phyloP scores from a whole-genome alignment of 1,140 invertebrate genomes.

The Zaprionus nigranus region DNA sequence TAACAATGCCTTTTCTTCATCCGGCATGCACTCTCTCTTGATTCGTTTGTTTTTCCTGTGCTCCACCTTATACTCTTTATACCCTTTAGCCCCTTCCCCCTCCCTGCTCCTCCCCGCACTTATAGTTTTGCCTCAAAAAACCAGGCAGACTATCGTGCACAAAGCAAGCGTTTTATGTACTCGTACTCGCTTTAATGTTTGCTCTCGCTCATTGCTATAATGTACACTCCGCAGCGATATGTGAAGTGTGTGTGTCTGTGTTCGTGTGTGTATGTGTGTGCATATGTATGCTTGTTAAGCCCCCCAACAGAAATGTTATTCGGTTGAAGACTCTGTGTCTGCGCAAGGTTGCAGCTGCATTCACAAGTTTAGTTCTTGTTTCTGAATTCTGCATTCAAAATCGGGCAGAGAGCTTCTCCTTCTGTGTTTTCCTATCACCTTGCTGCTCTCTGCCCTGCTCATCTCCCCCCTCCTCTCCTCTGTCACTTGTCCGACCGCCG shows the following conservation, averaged over 20 bases:
- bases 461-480: neutral
- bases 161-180: constrained; percentile 77
- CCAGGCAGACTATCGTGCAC: constrained; percentile 57
- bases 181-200: constrained; percentile 75
- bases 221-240: constrained; percentile 51
- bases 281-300: constrained; percentile 2
- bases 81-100: neutral
- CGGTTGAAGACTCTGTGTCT: neutral
- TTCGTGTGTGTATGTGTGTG: constrained; percentile 15
- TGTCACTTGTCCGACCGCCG: constrained; percentile 42
- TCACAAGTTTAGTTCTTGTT: constrained; percentile 42
- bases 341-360: constrained; percentile 41
- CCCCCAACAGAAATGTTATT: constrained; percentile 9
- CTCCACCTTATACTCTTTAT: neutral
- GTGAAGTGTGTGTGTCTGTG: constrained; percentile 10
- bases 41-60: constrained; percentile 67
- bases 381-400: constrained; percentile 59
- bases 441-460: neutral
- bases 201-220: constrained; percentile 72
- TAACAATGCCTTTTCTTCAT: constrained; percentile 66
- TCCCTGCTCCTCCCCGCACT: constrained; percentile 5
- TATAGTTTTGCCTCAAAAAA: constrained; percentile 43
- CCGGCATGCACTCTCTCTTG: constrained; percentile 31
- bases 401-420: constrained; percentile 46
- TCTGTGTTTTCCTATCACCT: constrained; percentile 32